Base-by-base conservation (phyloP, 2,797 vertebrate species). In the Knipowitschia caucasica region DNA sequence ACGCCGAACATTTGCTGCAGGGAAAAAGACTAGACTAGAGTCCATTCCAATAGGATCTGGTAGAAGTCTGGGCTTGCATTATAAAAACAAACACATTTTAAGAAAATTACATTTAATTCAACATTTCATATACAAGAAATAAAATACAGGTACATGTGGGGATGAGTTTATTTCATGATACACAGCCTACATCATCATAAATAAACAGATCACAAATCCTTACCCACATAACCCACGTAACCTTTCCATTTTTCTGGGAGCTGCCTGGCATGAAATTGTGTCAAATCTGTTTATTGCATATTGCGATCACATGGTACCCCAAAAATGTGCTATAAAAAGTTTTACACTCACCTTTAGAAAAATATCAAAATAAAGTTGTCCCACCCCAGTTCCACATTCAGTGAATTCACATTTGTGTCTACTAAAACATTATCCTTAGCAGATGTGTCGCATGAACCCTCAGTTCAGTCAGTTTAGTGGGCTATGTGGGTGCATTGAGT, bases 161-260 rank as follows among this genome's bases (percentile, higher is more conserved):
- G 69, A 77, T 59, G 77, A 50, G 75, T 89, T 89, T 88, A 89
- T 89, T 89, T 81, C 53, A 82, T 84, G 78, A 86, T 82, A 83
- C 72, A 82, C 50, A 69, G 64, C 69, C 81, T 81, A 88, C 73
- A 84, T 67, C 53, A 82, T 83, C 80, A 86, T 86, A 86, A 86
- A 86, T 86, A 86, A 82, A 84, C 81, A 78, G 69, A 86, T 86
- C 65, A 60, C 73, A 71, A 84, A 87, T 86, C 81, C 82, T 84
- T 81, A 75, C 82, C 84, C 86, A 85, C 87, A 84, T 84, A 85
- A 85, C 80, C 76, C 73, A 53, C 64, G 60, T 73, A 11, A 67
- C 75, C 54, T 78, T 67, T 81, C 77, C 56, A 53, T 67, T 43
- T 25, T 56, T 67, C 69, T 62, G 66, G 73, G 73, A 88, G 81